Percentiles rank a stretch among this genome's conserved stretches.
Conservation (phyloP, 2,888 invertebrate genomes). For the Nomada fabriciana region DNA sequence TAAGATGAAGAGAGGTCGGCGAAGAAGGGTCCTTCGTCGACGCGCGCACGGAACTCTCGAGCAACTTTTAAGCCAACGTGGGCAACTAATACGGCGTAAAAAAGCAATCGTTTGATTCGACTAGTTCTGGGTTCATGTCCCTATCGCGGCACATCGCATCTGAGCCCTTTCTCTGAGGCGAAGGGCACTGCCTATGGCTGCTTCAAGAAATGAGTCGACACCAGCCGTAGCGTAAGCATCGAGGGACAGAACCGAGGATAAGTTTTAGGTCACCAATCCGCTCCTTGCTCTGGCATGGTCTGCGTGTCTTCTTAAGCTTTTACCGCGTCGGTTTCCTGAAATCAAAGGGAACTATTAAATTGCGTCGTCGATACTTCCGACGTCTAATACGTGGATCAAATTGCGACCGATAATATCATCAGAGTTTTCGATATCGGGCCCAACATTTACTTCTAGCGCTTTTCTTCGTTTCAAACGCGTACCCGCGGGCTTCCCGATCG, state of each 20-base stretch:
- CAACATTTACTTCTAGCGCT: not conserved
- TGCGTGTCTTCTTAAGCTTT: constrained; percentile 44
- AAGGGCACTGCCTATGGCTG: constrained; percentile 91
- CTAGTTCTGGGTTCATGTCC: constrained; percentile 88
- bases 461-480: not conserved
- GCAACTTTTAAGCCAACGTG: constrained; percentile 38
- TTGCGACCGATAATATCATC: no score
- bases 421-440: no score
- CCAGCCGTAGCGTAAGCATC: constrained; percentile 97
- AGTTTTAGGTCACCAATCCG: constrained; percentile 80
- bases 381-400: no score
- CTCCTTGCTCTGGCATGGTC: constrained; percentile 75
- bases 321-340: constrained; percentile 52
- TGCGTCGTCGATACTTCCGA: no score
- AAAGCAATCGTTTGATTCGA: constrained; percentile 68
- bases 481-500: no score
- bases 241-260: constrained; percentile 83
- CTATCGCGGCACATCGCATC: constrained; percentile 93
- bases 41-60: constrained; percentile 47
- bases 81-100: constrained; percentile 58
- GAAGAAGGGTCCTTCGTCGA: constrained; percentile 63
- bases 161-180: constrained; percentile 83
- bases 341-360: constrained; percentile 18
- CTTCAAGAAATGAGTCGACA: constrained; percentile 96
- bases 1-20: constrained; percentile 30